Evolutionary conservation across 1,140 invertebrate genomes (phyloP).

Genomic region (Papilio helenus): DNA sequence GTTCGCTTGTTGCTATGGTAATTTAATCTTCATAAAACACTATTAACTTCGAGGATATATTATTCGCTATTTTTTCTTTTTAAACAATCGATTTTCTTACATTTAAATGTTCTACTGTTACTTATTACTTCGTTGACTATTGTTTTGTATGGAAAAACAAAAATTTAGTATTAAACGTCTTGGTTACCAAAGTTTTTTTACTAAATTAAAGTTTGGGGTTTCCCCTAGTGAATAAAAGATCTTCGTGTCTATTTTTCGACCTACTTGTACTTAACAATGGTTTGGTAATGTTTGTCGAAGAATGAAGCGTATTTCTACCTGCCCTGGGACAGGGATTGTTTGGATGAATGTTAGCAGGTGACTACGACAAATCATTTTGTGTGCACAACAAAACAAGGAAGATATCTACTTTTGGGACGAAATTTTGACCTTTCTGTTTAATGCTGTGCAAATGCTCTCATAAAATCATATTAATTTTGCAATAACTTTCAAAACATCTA

Average conservation of each 20-base stretch:
- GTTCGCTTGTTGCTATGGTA: not conserved
- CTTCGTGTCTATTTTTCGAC: conserved; percentile 1
- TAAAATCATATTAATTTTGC: too few species aligned
- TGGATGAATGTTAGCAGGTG: conserved; percentile 36
- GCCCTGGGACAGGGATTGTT: conserved; percentile 26
- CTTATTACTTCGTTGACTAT: not conserved
- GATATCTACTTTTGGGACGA: not conserved
- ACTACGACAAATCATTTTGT: conserved; percentile 9
- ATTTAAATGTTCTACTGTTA: too few species aligned
- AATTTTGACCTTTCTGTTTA: not conserved
- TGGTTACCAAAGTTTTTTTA: not conserved
- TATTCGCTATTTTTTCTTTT: not conserved
- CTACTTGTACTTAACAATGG: conserved; percentile 30
- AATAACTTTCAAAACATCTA: not conserved
- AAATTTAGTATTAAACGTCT: not conserved
- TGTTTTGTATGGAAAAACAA: not conserved
- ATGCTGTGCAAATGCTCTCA: not conserved
- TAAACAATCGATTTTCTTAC: not conserved
- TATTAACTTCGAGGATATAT: not conserved
- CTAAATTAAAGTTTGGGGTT: not conserved
- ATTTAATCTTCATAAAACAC: not conserved
- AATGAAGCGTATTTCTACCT: conserved; percentile 36
- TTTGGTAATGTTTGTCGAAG: conserved; percentile 1
- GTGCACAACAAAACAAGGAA: not conserved
- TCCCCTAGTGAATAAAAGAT: not conserved